Evolutionary conservation across 2,113 vertebrate genomes (phyloP).

Genomic region (human): GRCh38 chr3:70383001-70383500

Average conservation of each 20-base stretch:
- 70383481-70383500: conserved; percentile 55
- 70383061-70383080: not conserved
- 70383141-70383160: not conserved
- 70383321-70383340: conserved; percentile 45
- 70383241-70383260: not conserved
- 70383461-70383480: not conserved
- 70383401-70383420: conserved; percentile 60
- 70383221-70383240: not conserved
- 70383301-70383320: conserved; percentile 39
- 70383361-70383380: not conserved
- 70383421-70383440: conserved; percentile 68
- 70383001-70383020: not conserved
- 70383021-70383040: not conserved
- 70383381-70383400: conserved; percentile 53
- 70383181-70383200: conserved; percentile 12
- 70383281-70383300: not conserved
- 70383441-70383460: conserved; percentile 67
- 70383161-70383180: not conserved
- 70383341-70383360: not conserved
- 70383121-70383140: not conserved
- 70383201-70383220: not conserved
- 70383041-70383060: not conserved
- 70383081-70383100: not conserved
- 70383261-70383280: not conserved
- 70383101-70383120: not conserved